Evolutionary conservation across 2,888 invertebrate genomes (phyloP).

Genomic region (Platynereis dumerilii): DNA sequence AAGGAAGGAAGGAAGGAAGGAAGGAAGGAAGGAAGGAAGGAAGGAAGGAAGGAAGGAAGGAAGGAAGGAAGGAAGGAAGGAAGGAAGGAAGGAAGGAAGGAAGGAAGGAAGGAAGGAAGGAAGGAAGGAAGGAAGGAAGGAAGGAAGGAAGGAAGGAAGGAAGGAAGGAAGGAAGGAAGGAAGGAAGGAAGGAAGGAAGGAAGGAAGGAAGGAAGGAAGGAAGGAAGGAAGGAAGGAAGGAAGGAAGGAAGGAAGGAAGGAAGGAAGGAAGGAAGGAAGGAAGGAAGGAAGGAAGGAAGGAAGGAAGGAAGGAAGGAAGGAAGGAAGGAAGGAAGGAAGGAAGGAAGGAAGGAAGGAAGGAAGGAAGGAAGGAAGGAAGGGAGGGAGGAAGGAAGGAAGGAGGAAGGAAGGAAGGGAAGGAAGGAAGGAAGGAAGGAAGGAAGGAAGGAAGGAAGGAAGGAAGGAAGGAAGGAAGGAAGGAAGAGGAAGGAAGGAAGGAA

Average conservation of each 20-base stretch:
- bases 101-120: slow-evolving; percentile 4
- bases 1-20: too few relatives aligned
- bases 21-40: slow-evolving; percentile 7
- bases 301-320: neutral
- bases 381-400: neutral
- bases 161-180: slow-evolving; percentile 1
- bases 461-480: too few relatives aligned
- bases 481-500: too few relatives aligned
- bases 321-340: slow-evolving; percentile 7
- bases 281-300: slow-evolving; percentile 6
- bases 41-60: slow-evolving; percentile 6
- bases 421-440: too few relatives aligned
- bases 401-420: too few relatives aligned
- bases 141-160: slow-evolving; percentile 7
- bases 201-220: slow-evolving; percentile 1
- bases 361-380: neutral
- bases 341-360: slow-evolving; percentile 2
- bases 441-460: too few relatives aligned
- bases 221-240: slow-evolving; percentile 4
- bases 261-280: neutral
- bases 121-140: slow-evolving; percentile 9
- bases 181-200: slow-evolving; percentile 7
- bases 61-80: slow-evolving; percentile 6
- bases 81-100: neutral
- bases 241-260: slow-evolving; percentile 4